Evolutionary conservation across 2,888 invertebrate genomes (phyloP), one percentile per base, ranked within the genome.

Genomic region (Callyntrura sp.): DNA sequence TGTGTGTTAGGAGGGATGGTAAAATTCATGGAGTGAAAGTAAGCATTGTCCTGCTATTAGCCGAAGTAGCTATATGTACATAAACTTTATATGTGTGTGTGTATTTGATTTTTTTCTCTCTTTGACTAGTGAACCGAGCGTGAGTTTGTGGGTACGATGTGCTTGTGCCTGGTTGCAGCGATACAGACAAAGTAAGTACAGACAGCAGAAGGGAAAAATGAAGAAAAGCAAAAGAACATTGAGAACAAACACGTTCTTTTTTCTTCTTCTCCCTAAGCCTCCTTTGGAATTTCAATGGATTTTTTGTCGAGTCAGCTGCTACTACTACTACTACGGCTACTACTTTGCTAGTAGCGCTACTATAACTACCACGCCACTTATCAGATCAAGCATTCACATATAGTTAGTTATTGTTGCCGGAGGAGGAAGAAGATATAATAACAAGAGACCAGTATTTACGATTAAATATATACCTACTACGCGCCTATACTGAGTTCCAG

Each of bases 281-380:
- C 23, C 45, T 48, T 25, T 48, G 45, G 73, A 73, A 73, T 73
- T 73, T 73, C 73, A 73, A 73, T 73, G 73, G 45, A 73, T 73
- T 73, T 73, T 73, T 14, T 73, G 48, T 48, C 25, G 73, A 73
- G 48, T 73, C 73, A 48, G 45, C 48, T 45, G 73, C 48, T 17
- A n/a, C 70, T 70, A 11, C 20, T 70, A 1, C 45, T n/a, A 43
- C 20, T 20, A n/a, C n/a, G 17, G n/a, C 12, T 1, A 45, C 20
- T 20, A 8, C 1, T 23, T 48, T 12, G 11, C 43, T 70, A 11
- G 20, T 73, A 73, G 48, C 23, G 17, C 23, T n/a, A n/a, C n/a
- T 12, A 11, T 5, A 45, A 45, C 45, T 45, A 45, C 45, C 45
- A 45, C 4, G 20, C 45, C 14, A 45, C n/a, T n/a, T n/a, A n/a